Evolutionary conservation across 2,888 invertebrate species (phyloP), one percentile per base, ranked within the genome.

Genomic region (Sinelater perroti): DNA sequence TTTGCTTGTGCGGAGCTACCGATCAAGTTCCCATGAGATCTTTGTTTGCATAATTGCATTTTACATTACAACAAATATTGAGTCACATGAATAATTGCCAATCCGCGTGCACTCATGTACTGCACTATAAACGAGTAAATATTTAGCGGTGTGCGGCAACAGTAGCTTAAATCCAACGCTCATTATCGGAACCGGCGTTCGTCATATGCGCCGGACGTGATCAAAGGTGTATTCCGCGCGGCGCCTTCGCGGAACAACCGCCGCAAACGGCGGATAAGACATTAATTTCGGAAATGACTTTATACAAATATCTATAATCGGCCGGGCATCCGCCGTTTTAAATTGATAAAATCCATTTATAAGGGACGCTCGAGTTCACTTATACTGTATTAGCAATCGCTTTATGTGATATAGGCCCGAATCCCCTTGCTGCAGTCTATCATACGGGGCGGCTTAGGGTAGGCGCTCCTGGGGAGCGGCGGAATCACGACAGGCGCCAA

Each of bases 261-360:
- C n/a, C n/a, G 21, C 1, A 17, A 28, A 38, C 14, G 11, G 17
- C 35, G 18, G n/a, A 26, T 16, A 18, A 40, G 13, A 40, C 13
- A 33, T 35, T 54, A 54, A 54, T 54, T 46, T 44, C 24, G 31
- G 40, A 18, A 56, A 50, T 51, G 38, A 56, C 52, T 45, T 51
- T 52, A n/a, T n/a, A 38, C 30, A 40, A 57, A 57, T 52, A 52
- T 57, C 52, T 57, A 49, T 54, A 58, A 58, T 49, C 58, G 49
- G 44, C 31, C 42, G 21, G 54, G 53, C 53, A 54, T 54, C 44
- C 35, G 33, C 53, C 57, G 72, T 71, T 76, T 75, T 72, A 78
- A 78, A 78, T 78, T 77, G 78, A 78, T 78, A 77, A 78, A 77
- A 78, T 78, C 77, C 78, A 78, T 78, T 77, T 78, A 78, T 77